Conservation (phyloP, 2,797 vertebrate species). For the Hippoglossus hippoglossus region DNA sequence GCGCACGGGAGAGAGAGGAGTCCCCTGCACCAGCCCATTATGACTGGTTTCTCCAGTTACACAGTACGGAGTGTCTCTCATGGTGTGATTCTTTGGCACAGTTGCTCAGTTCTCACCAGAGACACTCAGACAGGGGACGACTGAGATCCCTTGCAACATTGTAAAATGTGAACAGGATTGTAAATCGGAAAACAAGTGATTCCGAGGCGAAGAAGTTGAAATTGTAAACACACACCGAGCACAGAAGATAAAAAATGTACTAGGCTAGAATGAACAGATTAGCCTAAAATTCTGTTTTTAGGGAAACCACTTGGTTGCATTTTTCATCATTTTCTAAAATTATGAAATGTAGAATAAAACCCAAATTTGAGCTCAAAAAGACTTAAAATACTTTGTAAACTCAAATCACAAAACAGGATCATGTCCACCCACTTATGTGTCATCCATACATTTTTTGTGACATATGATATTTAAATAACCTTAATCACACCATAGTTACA, state of each 20-base stretch:
- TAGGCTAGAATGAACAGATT: not conserved
- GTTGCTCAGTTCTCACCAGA: slow-evolving; percentile 48
- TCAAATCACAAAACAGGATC: no score
- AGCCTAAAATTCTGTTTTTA: not conserved
- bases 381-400: no score
- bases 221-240: not conserved
- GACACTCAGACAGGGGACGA: slow-evolving; percentile 46
- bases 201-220: slow-evolving; percentile 35
- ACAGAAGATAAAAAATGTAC: slow-evolving; percentile 5
- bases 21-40: slow-evolving; percentile 39
- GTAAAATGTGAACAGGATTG: slow-evolving; percentile 53
- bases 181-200: slow-evolving; percentile 36
- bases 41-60: slow-evolving; percentile 59
- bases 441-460: no score
- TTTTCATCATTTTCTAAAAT: not conserved
- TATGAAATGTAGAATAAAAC: not conserved
- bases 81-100: slow-evolving; percentile 66
- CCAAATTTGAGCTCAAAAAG: no score
- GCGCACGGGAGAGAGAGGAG: slow-evolving; percentile 24
- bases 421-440: no score
- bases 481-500: no score
- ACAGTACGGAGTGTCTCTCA: slow-evolving; percentile 59
- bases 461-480: no score
- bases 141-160: slow-evolving; percentile 45
- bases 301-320: not conserved